phyloP scores from a whole-genome alignment of 2,888 invertebrate species.

The Axea sp. region DNA sequence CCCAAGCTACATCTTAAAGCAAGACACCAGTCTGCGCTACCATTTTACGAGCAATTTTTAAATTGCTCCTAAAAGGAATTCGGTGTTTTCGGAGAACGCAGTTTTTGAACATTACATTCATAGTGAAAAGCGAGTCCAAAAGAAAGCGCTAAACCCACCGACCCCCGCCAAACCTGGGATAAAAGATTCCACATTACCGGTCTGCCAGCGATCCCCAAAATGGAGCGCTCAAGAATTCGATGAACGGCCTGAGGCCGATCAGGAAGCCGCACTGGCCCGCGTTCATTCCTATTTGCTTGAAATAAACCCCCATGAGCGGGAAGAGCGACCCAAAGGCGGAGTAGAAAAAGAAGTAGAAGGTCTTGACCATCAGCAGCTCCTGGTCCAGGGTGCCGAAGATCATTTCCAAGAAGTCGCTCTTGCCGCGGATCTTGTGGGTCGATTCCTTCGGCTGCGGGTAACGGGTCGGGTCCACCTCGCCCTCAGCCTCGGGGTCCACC shows the following conservation, averaged over 20 bases:
- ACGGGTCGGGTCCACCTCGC: constrained; percentile 90
- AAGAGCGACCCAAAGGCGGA: constrained; percentile 99
- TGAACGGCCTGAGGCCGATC: constrained; percentile 97
- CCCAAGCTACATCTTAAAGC: no score
- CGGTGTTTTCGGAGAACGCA: no score
- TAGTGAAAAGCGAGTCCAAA: no score
- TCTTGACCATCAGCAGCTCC: constrained; percentile 95
- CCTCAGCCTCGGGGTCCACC: constrained; percentile 90
- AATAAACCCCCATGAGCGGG: constrained; percentile 99
- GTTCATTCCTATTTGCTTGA: constrained; percentile 99
- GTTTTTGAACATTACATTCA: no score
- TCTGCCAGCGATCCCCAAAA: constrained; percentile 99
- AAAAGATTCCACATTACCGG: no score
- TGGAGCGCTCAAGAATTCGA: constrained; percentile 97
- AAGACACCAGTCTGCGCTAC: no score
- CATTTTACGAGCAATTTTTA: no score
- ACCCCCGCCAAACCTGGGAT: no score
- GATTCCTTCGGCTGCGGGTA: constrained; percentile 93
- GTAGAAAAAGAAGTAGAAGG: constrained; percentile 99
- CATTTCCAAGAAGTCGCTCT: constrained; percentile 90
- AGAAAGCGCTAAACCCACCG: no score
- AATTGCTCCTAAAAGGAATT: no score
- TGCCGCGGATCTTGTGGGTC: constrained; percentile 93
- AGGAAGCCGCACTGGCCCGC: constrained; percentile 95
- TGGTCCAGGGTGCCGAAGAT: constrained; percentile 91